Percentiles rank a stretch among this genome's conserved stretches.
phyloP scores from a whole-genome alignment of 1,140 invertebrate genomes.

The Drosophila tani region DNA sequence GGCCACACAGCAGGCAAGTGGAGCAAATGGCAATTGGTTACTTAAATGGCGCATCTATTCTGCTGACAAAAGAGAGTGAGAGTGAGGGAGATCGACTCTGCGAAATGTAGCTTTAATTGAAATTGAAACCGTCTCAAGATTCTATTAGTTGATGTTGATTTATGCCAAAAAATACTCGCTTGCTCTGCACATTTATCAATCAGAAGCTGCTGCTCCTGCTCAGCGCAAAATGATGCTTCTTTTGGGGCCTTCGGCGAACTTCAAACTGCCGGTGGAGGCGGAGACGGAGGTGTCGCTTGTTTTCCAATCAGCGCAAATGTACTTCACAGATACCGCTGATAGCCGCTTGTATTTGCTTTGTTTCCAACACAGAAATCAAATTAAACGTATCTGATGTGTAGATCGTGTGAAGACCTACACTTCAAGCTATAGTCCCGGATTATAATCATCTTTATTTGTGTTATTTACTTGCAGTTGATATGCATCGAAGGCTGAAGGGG shows the following conservation, averaged over 20 bases:
- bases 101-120: constrained; percentile 67
- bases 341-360: constrained; percentile 15
- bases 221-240: constrained; percentile 17
- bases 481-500: constrained; percentile 58
- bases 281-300: constrained; percentile 21
- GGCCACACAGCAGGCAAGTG: constrained; percentile 51
- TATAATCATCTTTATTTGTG: neutral
- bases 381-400: constrained; percentile 4
- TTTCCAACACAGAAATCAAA: constrained; percentile 25
- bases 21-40: constrained; percentile 73
- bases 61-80: neutral
- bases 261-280: constrained; percentile 38
- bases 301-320: constrained; percentile 69
- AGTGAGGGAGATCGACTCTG: constrained; percentile 2
- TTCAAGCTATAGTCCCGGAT: too few species aligned
- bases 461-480: constrained; percentile 66
- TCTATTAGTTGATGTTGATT: constrained; percentile 78
- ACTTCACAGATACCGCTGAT: constrained; percentile 31
- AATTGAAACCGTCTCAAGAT: constrained; percentile 81
- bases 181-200: constrained; percentile 28
- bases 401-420: neutral
- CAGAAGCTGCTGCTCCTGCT: constrained; percentile 5
- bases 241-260: constrained; percentile 52
- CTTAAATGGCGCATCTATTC: constrained; percentile 79
- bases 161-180: constrained; percentile 40